Base-by-base conservation (phyloP, 2,888 invertebrate genomes). In the Spicauda simplicius region DNA sequence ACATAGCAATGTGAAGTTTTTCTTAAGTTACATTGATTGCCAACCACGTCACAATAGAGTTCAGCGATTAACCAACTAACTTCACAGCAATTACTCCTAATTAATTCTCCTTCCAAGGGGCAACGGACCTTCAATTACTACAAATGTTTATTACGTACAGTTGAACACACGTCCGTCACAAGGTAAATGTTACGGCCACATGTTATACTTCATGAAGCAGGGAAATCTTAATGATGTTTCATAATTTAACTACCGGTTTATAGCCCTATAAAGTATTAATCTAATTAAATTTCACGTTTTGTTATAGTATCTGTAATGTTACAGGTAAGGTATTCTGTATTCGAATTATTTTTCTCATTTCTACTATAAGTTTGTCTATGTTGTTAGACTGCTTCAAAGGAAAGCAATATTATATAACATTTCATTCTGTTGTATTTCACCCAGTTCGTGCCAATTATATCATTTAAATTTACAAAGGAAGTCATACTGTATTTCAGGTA, bases 21-120 rank as follows among this genome's bases (percentile, higher is more conserved):
- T 33, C 33, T 14, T 41, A 4, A 25, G 41, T 14, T 14, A 41
- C 41, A 14, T 41, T 41, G 41, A 18, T 19, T 58, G 5, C n/a
- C 18, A 45, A 30, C 37, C 53, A 41, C 12, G 20, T 50, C 45
- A 59, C 65, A 60, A 48, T 48, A 45, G n/a, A 59, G 41, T 53
- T 37, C 53, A 53, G 45, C 45, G 30, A 60, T 66, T 66, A 66
- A 45, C 59, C 48, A 33, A 18, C 37, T 37, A 66, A 60, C 59
- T 66, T 60, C 60, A 55, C 48, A 60, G 19, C 60, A 66, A 66
- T 66, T 66, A 66, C 48, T 66, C 45, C 52, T 66, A 66, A 66
- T 60, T 66, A 66, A 48, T 66, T 55, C 60, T 60, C 56, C 64
- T 53, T 59, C 56, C 45, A 53, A 65, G 33, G 59, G 65, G 59